phyloP scores from a whole-genome alignment of 2,888 invertebrate genomes.

The Brenthis hecate region DNA sequence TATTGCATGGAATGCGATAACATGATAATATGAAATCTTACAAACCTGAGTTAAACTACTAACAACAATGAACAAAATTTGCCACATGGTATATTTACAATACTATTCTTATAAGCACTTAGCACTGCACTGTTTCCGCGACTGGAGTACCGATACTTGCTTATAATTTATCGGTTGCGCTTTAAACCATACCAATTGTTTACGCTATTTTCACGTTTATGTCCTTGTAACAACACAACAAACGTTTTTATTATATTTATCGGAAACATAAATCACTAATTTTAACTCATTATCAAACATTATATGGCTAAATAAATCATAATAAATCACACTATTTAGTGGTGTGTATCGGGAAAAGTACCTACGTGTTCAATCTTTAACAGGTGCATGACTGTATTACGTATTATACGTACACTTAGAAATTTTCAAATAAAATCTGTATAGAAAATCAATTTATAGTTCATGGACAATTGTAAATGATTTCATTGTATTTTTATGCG shows the following conservation, averaged over 20 bases:
- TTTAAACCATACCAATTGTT: conserved; percentile 62
- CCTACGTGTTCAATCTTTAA: not conserved
- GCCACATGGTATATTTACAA: conserved; percentile 24
- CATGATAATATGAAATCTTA: not conserved
- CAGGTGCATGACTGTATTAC: too few relatives aligned
- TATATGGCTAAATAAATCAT: conserved; percentile 18
- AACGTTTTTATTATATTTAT: conserved; percentile 49
- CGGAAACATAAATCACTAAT: conserved; percentile 38
- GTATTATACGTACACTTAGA: not conserved
- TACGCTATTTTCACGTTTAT: conserved; percentile 72
- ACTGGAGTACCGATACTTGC: conserved; percentile 40
- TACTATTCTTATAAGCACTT: conserved; percentile 21
- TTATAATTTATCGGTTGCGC: conserved; percentile 54
- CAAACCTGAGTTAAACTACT: conserved; percentile 27
- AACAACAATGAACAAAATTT: conserved; percentile 1
- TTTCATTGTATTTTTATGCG: not conserved
- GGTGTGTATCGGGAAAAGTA: conserved; percentile 10
- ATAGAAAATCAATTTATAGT: conserved; percentile 10
- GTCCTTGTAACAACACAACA: conserved; percentile 58
- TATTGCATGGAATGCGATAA: not conserved
- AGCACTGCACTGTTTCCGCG: conserved; percentile 15
- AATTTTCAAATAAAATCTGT: conserved; percentile 5
- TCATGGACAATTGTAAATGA: not conserved
- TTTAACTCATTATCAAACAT: conserved; percentile 18
- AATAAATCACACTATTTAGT: not conserved